A percentile compares a stretch with the other conserved stretches of the same genome.
phyloP scores from a whole-genome alignment of 2,113 vertebrate genomes.

The Nicator chloris region DNA sequence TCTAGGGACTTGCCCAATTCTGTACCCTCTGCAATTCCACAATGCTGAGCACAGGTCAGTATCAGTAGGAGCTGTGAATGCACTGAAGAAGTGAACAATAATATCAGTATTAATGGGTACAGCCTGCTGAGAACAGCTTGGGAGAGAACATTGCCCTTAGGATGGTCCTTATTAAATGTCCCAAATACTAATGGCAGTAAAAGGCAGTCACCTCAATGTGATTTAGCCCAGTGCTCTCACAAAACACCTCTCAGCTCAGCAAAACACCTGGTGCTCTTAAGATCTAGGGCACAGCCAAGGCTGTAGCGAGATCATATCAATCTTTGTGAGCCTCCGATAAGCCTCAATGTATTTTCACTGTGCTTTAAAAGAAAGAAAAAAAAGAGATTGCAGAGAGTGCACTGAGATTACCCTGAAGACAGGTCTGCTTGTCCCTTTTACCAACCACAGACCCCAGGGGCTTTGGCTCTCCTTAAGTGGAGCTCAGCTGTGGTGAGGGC shows the following conservation, averaged over 20 bases:
- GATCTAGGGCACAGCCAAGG: not conserved
- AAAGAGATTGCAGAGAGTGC: not conserved
- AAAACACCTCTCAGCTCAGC: not conserved
- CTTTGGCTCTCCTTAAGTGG: fast-evolving
- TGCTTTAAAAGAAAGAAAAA: not conserved
- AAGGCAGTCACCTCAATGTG: not conserved
- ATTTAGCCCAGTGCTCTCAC: not conserved
- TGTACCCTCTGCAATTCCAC: not conserved
- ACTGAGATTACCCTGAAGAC: not conserved
- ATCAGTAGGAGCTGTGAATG: not conserved
- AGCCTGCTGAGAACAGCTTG: not conserved
- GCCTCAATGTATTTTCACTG: not conserved
- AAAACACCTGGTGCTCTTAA: slow-evolving; percentile 9
- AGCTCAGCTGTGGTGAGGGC: not conserved
- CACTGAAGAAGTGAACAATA: not conserved
- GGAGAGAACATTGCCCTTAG: slow-evolving; percentile 1
- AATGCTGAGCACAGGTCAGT: not conserved
- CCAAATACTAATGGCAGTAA: slow-evolving; percentile 17
- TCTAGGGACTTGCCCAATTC: not conserved
- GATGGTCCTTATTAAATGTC: slow-evolving; percentile 1
- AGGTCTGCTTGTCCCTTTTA: not conserved
- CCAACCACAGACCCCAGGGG: fast-evolving
- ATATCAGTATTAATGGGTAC: not conserved
- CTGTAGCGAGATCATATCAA: not conserved
- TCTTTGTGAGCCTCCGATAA: not conserved